Evolutionary conservation across 2,113 vertebrate species (phyloP).

Genomic region (Lampris megalopsis): DNA sequence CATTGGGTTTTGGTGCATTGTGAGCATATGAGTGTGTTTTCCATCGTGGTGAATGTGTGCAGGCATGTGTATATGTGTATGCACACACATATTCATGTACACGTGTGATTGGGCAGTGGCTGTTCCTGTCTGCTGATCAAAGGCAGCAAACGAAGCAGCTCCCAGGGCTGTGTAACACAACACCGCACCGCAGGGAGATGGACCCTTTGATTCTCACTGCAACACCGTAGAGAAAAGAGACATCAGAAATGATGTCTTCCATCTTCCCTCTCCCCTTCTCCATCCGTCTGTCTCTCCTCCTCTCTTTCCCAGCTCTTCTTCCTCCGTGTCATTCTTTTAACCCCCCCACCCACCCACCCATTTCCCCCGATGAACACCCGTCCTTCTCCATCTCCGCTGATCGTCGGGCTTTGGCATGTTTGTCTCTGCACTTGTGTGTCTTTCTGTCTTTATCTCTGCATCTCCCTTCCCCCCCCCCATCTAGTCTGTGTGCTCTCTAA

Average conservation of each 20-base stretch:
- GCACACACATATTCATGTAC: neutral
- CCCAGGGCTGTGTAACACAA: constrained; percentile 56
- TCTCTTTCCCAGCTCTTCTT: neutral
- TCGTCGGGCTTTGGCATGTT: neutral
- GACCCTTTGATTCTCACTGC: constrained; percentile 45
- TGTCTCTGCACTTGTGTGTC: neutral
- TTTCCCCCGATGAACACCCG: neutral
- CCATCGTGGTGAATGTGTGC: neutral
- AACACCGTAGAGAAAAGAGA: constrained; percentile 25
- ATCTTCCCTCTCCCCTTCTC: neutral
- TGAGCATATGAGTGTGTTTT: neutral
- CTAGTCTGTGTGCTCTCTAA: constrained; percentile 48
- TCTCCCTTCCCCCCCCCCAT: constrained; percentile 6
- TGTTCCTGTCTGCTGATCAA: constrained; percentile 75
- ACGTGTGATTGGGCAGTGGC: constrained; percentile 23
- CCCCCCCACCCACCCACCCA: too few relatives aligned
- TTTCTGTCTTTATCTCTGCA: constrained; percentile 28
- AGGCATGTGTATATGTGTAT: constrained; percentile 2
- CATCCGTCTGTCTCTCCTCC: constrained; percentile 1
- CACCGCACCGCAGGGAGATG: constrained; percentile 42
- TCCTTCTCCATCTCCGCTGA: constrained; percentile 1
- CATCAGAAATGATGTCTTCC: constrained; percentile 24
- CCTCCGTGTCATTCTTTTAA: neutral
- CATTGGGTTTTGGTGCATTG: neutral
- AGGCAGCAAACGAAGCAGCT: constrained; percentile 46